phyloP scores from a whole-genome alignment of 2,797 vertebrate species.

The Pantherophis alleghaniensis region DNA sequence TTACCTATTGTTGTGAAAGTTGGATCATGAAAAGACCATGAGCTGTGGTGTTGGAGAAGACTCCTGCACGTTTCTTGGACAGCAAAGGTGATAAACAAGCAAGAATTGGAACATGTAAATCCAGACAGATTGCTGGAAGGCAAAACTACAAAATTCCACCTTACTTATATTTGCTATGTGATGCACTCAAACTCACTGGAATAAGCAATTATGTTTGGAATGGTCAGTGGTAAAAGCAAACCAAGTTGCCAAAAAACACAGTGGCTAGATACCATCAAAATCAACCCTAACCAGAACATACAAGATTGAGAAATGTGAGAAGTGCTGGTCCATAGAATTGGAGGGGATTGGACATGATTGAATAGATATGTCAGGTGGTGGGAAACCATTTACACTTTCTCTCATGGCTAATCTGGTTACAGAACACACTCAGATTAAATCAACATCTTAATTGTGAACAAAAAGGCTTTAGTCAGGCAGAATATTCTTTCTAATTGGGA shows the following conservation, averaged over 20 bases:
- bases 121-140: neutral
- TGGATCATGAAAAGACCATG: too few relatives aligned
- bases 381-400: neutral
- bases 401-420: neutral
- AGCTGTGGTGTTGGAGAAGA: too few relatives aligned
- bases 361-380: neutral
- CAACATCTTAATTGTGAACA: neutral
- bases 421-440: constrained; percentile 17
- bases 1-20: too few relatives aligned
- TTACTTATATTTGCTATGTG: neutral
- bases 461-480: constrained; percentile 18
- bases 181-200: neutral
- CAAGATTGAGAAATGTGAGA: neutral
- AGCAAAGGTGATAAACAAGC: neutral
- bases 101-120: neutral
- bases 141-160: neutral
- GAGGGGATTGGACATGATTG: neutral
- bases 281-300: neutral
- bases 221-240: neutral
- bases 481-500: constrained; percentile 51
- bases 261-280: neutral
- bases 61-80: neutral
- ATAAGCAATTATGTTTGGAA: neutral
- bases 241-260: neutral
- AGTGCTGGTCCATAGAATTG: neutral